Conservation (phyloP, 2,797 vertebrate genomes). For the Thamnophis elegans region DNA sequence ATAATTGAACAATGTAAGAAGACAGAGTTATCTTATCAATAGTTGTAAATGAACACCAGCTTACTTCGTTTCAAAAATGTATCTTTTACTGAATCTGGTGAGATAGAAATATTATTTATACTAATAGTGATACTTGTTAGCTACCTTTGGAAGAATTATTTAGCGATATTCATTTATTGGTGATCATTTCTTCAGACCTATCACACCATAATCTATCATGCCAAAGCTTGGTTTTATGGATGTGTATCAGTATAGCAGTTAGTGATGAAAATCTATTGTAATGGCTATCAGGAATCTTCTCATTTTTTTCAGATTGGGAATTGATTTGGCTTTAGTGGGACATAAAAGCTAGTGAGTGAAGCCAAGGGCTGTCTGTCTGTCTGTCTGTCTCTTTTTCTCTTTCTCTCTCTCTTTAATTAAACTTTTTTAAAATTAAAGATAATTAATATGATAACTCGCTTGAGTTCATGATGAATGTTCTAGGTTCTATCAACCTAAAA, state of each 20-base stretch:
- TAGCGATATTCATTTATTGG: not conserved
- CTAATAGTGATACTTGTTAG: not conserved
- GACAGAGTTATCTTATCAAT: not conserved
- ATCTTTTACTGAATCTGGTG: not conserved
- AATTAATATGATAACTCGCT: not conserved
- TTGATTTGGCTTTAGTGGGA: not conserved
- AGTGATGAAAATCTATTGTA: not conserved
- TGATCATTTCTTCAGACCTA: not conserved
- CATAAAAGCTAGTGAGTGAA: not conserved
- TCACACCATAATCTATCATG: not conserved
- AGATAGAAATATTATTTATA: not conserved
- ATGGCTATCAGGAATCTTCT: not conserved
- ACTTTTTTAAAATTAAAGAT: not conserved
- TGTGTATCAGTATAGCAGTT: not conserved
- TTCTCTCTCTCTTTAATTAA: not conserved
- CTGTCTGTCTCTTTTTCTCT: not conserved
- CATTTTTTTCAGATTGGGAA: not conserved
- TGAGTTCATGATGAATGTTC: not conserved
- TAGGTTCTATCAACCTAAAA: not conserved
- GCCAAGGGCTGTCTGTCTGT: not conserved
- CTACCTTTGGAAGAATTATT: not conserved
- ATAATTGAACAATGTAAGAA: constrained; percentile 16
- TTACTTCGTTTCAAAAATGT: not conserved
- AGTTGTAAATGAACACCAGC: not conserved
- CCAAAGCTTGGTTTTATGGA: not conserved